phyloP scores from a whole-genome alignment of 2,797 vertebrate species.

The Rousettus madagascariensis region DNA sequence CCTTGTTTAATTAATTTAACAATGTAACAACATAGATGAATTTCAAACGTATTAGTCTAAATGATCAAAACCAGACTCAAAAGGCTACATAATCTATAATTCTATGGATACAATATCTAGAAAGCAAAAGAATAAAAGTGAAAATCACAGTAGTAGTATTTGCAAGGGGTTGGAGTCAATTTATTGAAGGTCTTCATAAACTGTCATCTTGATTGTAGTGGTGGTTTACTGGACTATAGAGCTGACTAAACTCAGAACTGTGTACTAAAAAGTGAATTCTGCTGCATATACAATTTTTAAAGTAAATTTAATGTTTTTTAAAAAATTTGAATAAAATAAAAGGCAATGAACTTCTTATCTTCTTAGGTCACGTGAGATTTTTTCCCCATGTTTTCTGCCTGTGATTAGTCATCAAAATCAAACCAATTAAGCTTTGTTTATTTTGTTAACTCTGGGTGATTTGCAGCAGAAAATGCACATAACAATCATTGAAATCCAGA shows the following conservation, averaged over 20 bases:
- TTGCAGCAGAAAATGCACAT: background rate
- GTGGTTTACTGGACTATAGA: background rate
- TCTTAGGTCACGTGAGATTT: background rate
- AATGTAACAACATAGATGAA: background rate
- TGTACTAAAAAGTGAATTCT: background rate
- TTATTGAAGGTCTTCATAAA: background rate
- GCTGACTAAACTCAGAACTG: background rate
- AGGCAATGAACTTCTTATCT: background rate
- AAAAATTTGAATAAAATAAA: conserved; percentile 27
- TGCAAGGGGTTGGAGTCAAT: background rate
- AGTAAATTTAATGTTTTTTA: background rate
- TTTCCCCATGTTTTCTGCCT: background rate
- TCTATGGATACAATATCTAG: background rate
- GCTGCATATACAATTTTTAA: background rate
- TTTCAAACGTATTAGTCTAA: background rate
- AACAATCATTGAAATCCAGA: conserved; percentile 36
- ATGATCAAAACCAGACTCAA: background rate
- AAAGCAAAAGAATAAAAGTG: background rate
- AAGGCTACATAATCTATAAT: background rate
- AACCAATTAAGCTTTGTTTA: conserved; percentile 34
- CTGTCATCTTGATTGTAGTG: background rate
- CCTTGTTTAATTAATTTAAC: background rate
- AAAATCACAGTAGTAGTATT: background rate
- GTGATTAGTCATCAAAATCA: background rate
- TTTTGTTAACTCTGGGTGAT: conserved; percentile 15